Evolutionary conservation across 2,888 invertebrate species (phyloP).

Genomic region (Plebejus anna): DNA sequence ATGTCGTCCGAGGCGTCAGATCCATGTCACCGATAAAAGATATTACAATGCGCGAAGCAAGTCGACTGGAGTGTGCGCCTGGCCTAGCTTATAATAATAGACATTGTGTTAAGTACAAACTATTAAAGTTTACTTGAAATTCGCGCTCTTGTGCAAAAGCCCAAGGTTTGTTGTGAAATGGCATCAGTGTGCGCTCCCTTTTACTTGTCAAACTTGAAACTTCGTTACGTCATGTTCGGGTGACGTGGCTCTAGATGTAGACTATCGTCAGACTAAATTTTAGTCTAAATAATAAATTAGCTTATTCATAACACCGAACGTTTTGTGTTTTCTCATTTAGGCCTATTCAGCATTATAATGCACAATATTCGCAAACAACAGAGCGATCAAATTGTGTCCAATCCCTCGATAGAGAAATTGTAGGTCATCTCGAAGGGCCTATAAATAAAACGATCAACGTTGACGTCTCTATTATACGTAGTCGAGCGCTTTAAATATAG

Average conservation of each 20-base stretch:
- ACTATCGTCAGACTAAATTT: not conserved
- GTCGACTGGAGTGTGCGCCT: not conserved
- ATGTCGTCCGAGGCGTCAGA: not conserved
- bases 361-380: not conserved
- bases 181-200: slow-evolving; percentile 24
- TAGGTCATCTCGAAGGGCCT: not conserved
- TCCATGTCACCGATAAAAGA: not conserved
- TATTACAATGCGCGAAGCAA: not conserved
- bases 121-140: slow-evolving; percentile 25
- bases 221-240: slow-evolving; percentile 30
- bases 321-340: not conserved
- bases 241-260: not conserved
- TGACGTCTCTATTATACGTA: not conserved
- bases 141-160: slow-evolving; percentile 24
- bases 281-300: not conserved
- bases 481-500: slow-evolving; percentile 14
- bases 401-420: not conserved
- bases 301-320: not conserved
- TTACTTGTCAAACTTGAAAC: slow-evolving; percentile 31
- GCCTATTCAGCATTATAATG: not conserved
- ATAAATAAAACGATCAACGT: not conserved
- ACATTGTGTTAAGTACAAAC: slow-evolving; percentile 28
- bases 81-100: slow-evolving; percentile 21
- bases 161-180: slow-evolving; percentile 27
- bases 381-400: not conserved